Conservation (phyloP, 2,888 invertebrate genomes). For the Hyposoter dolosus region DNA sequence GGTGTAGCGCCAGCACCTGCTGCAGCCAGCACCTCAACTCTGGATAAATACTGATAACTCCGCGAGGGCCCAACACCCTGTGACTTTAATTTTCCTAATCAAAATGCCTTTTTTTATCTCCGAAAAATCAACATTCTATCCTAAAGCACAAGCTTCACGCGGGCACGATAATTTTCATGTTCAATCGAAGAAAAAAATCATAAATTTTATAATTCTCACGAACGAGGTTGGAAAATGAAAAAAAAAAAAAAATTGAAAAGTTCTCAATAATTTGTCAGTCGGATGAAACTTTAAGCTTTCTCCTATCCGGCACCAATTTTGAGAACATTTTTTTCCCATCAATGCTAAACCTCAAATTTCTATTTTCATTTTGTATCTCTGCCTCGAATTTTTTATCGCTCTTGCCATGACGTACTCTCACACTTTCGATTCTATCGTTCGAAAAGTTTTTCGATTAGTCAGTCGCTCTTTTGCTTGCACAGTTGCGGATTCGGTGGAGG, state of each 20-base stretch:
- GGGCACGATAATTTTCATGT: not conserved
- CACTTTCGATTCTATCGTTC: not conserved
- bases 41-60: constrained; percentile 31
- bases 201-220: not conserved
- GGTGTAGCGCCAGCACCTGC: constrained; percentile 81
- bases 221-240: not conserved
- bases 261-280: not conserved
- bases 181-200: not conserved
- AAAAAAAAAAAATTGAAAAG: not conserved
- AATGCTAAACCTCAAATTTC: not conserved
- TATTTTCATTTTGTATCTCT: not conserved
- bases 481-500: constrained; percentile 29
- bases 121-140: not conserved
- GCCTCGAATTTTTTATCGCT: not conserved
- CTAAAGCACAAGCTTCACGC: not conserved
- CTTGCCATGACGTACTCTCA: not conserved
- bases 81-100: not conserved
- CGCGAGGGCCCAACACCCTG: not conserved
- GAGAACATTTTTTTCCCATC: not conserved
- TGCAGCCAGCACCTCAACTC: constrained; percentile 40
- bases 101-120: not conserved
- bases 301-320: not conserved
- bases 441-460: constrained; percentile 6
- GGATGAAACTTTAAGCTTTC: not conserved
- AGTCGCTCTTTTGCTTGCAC: constrained; percentile 42